phyloP scores from a whole-genome alignment of 2,113 vertebrate genomes.

The Helogale parvula region DNA sequence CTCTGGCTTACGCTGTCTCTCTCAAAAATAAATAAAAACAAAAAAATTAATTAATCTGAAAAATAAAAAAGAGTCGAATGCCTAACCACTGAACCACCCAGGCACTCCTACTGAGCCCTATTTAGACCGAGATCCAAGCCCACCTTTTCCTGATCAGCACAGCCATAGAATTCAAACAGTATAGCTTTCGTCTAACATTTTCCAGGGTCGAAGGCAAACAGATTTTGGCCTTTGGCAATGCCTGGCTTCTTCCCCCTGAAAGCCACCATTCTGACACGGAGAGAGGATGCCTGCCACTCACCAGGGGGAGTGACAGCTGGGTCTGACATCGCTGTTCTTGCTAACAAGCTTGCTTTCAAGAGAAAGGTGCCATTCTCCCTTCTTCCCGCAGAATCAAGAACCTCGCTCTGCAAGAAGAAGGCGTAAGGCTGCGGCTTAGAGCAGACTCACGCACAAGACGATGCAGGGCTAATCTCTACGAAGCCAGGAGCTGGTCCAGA shows the following conservation, averaged over 20 bases:
- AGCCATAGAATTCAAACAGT: background rate
- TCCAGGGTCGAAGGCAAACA: constrained; percentile 74
- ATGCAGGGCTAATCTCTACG: background rate
- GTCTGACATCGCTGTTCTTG: background rate
- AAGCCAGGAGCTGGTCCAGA: background rate
- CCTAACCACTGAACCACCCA: no score
- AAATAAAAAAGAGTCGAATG: no score
- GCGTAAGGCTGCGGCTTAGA: background rate
- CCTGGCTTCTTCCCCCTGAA: constrained; percentile 71
- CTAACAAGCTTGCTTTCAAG: constrained; percentile 44
- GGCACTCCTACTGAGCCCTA: no score
- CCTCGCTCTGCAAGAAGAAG: background rate
- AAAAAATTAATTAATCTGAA: no score
- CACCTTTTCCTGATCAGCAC: background rate
- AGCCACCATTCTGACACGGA: constrained; percentile 65
- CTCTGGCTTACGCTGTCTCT: no score
- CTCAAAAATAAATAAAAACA: no score
- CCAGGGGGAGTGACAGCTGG: constrained; percentile 12
- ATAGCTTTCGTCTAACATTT: constrained; percentile 55
- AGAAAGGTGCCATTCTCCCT: constrained; percentile 23
- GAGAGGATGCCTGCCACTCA: constrained; percentile 56
- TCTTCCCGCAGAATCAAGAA: background rate
- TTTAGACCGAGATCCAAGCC: background rate
- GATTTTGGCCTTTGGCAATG: constrained; percentile 59
- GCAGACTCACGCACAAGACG: background rate